Conservation (phyloP, 2,113 vertebrate species). For the Hymenochirus boettgeri region DNA sequence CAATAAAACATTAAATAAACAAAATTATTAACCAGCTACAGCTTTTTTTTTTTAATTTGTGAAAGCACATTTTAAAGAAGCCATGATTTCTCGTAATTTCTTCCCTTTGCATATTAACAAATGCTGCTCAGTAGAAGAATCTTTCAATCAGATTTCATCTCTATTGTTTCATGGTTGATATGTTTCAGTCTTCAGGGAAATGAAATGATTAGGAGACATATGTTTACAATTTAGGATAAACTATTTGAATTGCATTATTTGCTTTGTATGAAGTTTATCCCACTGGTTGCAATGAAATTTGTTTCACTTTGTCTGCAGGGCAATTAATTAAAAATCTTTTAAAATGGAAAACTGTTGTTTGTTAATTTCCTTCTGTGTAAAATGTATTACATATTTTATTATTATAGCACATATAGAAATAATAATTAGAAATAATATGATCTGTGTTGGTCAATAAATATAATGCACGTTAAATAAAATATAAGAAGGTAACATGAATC, state of each 20-base stretch:
- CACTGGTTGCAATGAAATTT: slow-evolving; percentile 31
- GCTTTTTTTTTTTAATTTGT: slow-evolving; percentile 27
- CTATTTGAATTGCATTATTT: slow-evolving; percentile 37
- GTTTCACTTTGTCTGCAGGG: slow-evolving; percentile 11
- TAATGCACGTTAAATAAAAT: too few relatives aligned
- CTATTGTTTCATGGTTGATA: slow-evolving; percentile 42
- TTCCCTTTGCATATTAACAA: slow-evolving; percentile 34
- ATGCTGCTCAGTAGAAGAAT: slow-evolving; percentile 24
- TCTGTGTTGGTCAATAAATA: too few relatives aligned
- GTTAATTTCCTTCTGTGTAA: slow-evolving; percentile 44
- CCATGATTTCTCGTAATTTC: slow-evolving; percentile 35
- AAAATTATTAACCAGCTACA: too few relatives aligned
- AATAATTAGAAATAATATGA: too few relatives aligned
- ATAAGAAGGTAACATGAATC: too few relatives aligned
- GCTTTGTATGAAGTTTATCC: slow-evolving; percentile 32
- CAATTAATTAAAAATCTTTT: slow-evolving; percentile 40
- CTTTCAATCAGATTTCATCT: slow-evolving; percentile 42
- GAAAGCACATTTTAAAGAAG: slow-evolving; percentile 18
- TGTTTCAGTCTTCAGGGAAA: slow-evolving; percentile 40
- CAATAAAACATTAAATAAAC: too few relatives aligned
- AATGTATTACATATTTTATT: too few relatives aligned
- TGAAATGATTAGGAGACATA: slow-evolving; percentile 41
- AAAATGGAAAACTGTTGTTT: slow-evolving; percentile 29
- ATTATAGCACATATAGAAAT: too few relatives aligned
- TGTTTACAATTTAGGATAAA: slow-evolving; percentile 41